Conservation (phyloP, 2,888 invertebrate genomes). For the Tetheella fluctuosa region DNA sequence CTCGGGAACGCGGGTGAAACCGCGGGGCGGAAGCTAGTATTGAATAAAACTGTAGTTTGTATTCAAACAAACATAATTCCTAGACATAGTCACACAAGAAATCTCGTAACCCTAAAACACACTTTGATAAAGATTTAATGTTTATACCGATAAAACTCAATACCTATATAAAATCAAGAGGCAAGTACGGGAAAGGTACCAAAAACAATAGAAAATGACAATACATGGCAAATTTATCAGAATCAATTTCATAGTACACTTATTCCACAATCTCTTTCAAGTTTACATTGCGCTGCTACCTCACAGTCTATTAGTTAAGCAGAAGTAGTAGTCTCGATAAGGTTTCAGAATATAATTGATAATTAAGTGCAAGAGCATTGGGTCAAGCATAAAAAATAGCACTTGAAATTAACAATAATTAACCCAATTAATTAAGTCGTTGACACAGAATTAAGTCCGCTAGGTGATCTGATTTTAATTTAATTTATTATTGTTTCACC, state of each 20-base stretch:
- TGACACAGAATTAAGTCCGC: background rate
- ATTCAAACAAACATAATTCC: background rate
- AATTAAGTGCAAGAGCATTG: background rate
- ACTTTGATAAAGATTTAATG: slow-evolving; percentile 60
- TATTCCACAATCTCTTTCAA: too few species aligned
- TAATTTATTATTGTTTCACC: background rate
- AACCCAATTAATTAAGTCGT: background rate
- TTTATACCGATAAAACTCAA: slow-evolving; percentile 47
- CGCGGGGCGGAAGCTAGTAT: too few species aligned
- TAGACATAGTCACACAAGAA: slow-evolving; percentile 17
- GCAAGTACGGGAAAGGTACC: too few species aligned
- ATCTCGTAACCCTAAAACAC: slow-evolving; percentile 56
- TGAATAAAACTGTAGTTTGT: background rate
- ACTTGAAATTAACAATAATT: background rate
- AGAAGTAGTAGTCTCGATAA: too few species aligned
- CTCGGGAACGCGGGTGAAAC: too few species aligned
- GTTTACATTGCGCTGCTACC: too few species aligned
- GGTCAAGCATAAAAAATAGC: background rate
- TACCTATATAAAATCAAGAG: slow-evolving; percentile 9
- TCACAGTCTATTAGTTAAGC: too few species aligned
- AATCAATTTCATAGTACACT: too few species aligned
- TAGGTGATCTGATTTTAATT: background rate
- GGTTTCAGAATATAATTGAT: background rate
- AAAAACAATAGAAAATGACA: too few species aligned
- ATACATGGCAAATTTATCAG: too few species aligned